Base-by-base conservation (phyloP, 2,113 vertebrate species). In the Nibea coibor region DNA sequence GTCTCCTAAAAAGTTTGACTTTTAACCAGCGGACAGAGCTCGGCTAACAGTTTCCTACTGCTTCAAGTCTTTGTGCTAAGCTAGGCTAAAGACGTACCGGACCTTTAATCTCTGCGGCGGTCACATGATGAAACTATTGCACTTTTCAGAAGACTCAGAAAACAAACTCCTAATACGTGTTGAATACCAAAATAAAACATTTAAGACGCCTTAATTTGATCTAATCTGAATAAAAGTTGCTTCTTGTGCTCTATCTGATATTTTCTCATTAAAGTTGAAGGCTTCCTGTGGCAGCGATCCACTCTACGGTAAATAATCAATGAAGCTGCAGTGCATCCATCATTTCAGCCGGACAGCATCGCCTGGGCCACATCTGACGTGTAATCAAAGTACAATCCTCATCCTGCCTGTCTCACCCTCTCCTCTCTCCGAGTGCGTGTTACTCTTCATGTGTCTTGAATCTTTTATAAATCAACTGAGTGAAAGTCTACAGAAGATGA, bases 391-490 rank as follows among this genome's bases (percentile, higher is more conserved):
- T 19, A 45, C 24, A 54, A 31, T 14, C 47, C 50, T n/a, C 24
- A 9, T 35, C 2, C 47, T 14, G 53, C 1, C 50, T 6, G 22
- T 45, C 68, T 31, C 0, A 7, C 54, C 1, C n/a, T 17, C 56
- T 15, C 57, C 20, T 16, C 12, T 35, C 50, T 65, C 39, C 5
- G 7, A n/a, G 26, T 26, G 70, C 15, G 80, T 59, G 15, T 20
- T 42, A 0, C 8, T 8, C 35, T 1, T 54, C 67, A 47, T 54
- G 66, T 17, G 65, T 72, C 51, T 45, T 76, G 50, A 78, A 81
- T 86, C 57, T 88, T 83, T 89, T 54, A 89, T 77, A 83, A 82
- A 82, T 84, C 48, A 72, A 42, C 69, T 11, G 57, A 77, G 79
- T 9, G 53, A 77, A 82, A 75, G 77, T 70, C 56, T 28, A n/a